A percentile compares a stretch with the other conserved stretches of the same genome.
Evolutionary conservation across 1,140 invertebrate species (phyloP).

Genomic region (Anagrus nilaparvatae): DNA sequence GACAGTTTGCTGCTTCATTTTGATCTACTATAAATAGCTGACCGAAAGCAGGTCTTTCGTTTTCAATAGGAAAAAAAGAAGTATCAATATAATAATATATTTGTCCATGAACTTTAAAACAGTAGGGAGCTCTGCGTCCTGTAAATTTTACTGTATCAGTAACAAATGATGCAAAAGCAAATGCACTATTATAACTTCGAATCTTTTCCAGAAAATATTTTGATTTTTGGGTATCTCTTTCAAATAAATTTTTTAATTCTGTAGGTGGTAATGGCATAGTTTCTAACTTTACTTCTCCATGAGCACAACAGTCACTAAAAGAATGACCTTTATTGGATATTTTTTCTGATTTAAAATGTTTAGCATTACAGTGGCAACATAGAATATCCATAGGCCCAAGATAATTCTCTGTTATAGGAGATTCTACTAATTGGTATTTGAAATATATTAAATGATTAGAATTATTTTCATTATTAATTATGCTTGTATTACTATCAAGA

Average conservation of each 20-base stretch:
- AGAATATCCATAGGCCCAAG: no score
- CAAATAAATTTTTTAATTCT: neutral
- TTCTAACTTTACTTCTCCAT: neutral
- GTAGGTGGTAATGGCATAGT: neutral
- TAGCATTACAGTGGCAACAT: no score
- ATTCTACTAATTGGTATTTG: no score
- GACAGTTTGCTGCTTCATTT: slow-evolving; percentile 10
- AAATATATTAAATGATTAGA: no score
- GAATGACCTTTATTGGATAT: neutral
- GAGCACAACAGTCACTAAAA: neutral
- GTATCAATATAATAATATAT: slow-evolving; percentile 11
- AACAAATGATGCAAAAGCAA: slow-evolving; percentile 3
- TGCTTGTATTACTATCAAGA: no score
- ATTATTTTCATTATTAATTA: no score
- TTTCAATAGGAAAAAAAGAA: slow-evolving; percentile 4
- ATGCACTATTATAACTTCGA: neutral
- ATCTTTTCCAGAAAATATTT: neutral
- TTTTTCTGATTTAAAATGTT: no score
- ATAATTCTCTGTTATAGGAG: no score
- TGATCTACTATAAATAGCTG: slow-evolving; percentile 18
- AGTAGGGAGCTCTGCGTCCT: slow-evolving; percentile 1
- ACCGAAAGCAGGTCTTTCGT: slow-evolving; percentile 12
- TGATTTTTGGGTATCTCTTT: neutral
- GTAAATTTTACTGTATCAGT: neutral
- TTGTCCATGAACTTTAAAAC: slow-evolving; percentile 9